These are phyloP conservation scores for Regulus satrapa DNA, from an alignment of 2,113 vertebrate species.

Conservation along the genomic window DNA sequence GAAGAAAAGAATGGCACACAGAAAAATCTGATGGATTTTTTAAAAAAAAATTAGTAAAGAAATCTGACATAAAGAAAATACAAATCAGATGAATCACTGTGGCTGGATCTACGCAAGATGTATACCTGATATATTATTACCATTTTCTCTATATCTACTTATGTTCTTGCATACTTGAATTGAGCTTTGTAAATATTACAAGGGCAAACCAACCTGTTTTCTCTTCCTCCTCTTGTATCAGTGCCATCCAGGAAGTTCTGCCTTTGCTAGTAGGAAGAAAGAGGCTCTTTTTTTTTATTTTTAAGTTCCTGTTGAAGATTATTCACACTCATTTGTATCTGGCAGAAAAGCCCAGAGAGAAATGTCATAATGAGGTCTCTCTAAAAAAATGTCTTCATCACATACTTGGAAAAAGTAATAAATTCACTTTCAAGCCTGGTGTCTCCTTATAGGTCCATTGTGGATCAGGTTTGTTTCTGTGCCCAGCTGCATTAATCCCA, in stretches of 20 bases:
- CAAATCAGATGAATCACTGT: neutral
- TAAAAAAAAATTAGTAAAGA: too few species aligned
- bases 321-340: neutral
- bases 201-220: neutral
- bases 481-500: neutral
- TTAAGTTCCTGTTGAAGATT: neutral
- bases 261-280: neutral
- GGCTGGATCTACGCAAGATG: neutral
- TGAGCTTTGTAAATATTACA: neutral
- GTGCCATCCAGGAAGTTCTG: neutral
- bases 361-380: neutral
- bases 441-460: neutral
- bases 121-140: neutral
- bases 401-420: neutral
- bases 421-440: neutral
- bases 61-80: neutral
- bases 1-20: neutral
- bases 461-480: neutral
- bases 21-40: neutral
- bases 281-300: too few species aligned
- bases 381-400: neutral
- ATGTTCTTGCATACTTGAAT: neutral
- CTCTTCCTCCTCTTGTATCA: neutral
- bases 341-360: neutral
- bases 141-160: neutral